Evolutionary conservation across 30 jellyfish, hydroid and myxozoan genomes (phyloP), one percentile per base, ranked within the genome.

Genomic region (Aurelia coerulea): DNA sequence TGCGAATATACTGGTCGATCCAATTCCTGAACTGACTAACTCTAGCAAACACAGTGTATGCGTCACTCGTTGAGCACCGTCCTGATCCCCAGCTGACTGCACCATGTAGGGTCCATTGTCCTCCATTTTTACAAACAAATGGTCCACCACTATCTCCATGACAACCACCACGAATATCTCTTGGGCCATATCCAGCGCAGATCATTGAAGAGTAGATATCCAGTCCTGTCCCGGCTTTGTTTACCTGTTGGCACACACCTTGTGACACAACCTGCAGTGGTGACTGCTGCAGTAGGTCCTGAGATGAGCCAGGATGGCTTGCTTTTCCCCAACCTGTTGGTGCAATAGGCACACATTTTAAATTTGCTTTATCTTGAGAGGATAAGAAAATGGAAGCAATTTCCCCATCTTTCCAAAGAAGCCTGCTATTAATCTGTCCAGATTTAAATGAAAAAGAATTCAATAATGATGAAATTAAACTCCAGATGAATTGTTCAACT

Each of bases 91-190:
- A 91, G 69, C 97, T 91, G 56, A 91, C 97, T 11, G 96, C 94
- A 16, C 97, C 97, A 8, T 85, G 97, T 13, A 91, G 90, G 52
- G 59, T 59, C 96, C 96, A 91, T 58, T 71, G 79, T 33, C 87
- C 90, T 19, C 93, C 90, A 13, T 59, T 32, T 79, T 69, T 73
- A 80, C 97, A 91, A 54, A 91, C 97, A 68, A 91, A 86, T 64
- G 97, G 97, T 23, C 97, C 97, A 54, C 97, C 97, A 68, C 96
- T 85, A 60, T 91, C 97, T 23, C 97, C 97, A 80, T 91, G 97
- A 90, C 97, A 91, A 65, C 97, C 97, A 23, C 97, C 86, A 2
- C 93, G 79, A 10, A 90, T 90, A 60, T 62, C 80, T 54, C 70
- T 49, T 41, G 96, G 97, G 19, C 97, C 97, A 63, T 70, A 92